A percentile compares a stretch with the other conserved stretches of the same genome.
Conservation (phyloP, 1,140 invertebrate genomes). For the Mercenaria mercenaria region DNA sequence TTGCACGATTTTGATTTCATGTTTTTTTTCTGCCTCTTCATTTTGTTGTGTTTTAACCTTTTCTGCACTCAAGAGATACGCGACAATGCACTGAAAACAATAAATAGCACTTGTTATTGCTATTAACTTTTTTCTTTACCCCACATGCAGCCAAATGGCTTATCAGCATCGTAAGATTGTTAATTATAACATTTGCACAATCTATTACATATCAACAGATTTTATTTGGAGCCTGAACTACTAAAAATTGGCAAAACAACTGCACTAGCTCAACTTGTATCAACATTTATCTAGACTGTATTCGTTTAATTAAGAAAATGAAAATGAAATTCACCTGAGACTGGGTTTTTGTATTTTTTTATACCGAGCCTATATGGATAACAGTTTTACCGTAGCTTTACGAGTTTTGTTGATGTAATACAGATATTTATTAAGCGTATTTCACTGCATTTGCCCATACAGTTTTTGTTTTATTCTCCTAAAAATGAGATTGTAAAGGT, state of each 20-base stretch:
- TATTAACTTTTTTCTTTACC: background rate
- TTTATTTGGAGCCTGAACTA: background rate
- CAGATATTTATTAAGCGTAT: background rate
- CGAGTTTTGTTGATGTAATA: background rate
- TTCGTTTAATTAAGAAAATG: background rate
- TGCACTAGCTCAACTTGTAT: background rate
- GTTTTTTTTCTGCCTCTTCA: no score
- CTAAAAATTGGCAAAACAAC: background rate
- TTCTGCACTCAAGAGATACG: no score
- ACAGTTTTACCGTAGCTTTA: background rate
- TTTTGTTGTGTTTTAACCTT: no score
- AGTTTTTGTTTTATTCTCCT: no score
- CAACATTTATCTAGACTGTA: background rate
- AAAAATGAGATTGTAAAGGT: no score
- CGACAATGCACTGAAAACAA: no score
- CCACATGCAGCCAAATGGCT: background rate
- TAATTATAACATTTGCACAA: background rate
- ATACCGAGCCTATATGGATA: background rate
- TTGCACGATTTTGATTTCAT: no score
- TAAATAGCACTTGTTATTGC: no score
- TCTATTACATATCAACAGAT: background rate
- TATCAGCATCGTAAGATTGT: background rate
- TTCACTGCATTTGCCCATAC: no score
- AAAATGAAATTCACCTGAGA: background rate
- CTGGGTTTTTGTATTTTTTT: background rate